These are phyloP conservation scores for Semnopithecus entellus DNA, from an alignment of 2,113 vertebrate genomes.

Conservation along the genomic window DNA sequence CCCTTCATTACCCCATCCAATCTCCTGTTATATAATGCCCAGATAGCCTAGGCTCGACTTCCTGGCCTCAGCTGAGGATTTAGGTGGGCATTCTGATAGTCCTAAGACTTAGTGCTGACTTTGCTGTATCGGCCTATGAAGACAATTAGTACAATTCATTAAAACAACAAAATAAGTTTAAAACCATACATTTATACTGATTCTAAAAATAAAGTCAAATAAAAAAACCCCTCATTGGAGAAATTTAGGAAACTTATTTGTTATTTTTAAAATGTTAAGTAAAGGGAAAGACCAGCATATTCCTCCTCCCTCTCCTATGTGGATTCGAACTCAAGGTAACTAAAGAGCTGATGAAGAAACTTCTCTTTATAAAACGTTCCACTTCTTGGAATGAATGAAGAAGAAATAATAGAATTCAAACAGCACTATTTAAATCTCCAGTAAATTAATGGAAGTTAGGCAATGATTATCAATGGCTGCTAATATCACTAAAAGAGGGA, in stretches of 20 bases:
- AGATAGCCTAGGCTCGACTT: accelerated
- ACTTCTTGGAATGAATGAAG: neutral
- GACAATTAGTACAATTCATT: neutral
- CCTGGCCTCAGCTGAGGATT: accelerated
- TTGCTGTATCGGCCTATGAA: neutral
- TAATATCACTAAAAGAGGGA: neutral
- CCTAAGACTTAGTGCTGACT: neutral
- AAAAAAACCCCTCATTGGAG: neutral
- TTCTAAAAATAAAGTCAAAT: neutral
- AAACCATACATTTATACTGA: neutral
- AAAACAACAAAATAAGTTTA: neutral
- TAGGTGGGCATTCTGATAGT: too few species aligned
- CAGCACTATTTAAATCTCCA: neutral
- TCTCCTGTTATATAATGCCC: neutral
- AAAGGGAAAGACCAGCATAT: neutral
- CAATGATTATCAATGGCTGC: neutral
- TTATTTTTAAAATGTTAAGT: neutral
- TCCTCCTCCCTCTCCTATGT: neutral
- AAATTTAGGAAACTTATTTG: neutral
- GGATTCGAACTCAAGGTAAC: neutral
- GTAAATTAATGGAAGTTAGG: neutral
- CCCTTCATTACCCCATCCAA: accelerated
- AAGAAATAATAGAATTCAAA: neutral
- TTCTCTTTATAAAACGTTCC: neutral
- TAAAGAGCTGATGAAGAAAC: neutral